Evolutionary conservation across 2,113 vertebrate species (phyloP).

Genomic region (Pardalotus punctatus): DNA sequence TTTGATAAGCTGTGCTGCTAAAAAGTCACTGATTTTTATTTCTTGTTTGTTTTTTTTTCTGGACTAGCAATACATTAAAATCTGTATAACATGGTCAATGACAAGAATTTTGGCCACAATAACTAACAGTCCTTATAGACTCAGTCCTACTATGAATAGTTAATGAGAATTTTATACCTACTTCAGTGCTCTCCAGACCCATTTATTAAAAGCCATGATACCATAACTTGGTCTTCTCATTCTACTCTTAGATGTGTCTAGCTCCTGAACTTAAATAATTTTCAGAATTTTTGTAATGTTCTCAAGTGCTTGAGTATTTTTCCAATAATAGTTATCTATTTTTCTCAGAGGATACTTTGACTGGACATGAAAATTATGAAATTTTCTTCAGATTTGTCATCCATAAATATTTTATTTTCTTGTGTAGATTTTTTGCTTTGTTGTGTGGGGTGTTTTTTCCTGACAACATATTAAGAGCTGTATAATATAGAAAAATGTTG

Average conservation of each 20-base stretch:
- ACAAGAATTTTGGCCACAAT: neutral
- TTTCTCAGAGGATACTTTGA: neutral
- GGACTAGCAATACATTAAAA: neutral
- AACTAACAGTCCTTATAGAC: neutral
- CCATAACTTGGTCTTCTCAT: neutral
- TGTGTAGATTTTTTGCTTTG: neutral
- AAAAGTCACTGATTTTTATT: neutral
- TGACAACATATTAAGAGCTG: fast-evolving
- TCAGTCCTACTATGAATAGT: neutral
- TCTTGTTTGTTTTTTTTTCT: neutral
- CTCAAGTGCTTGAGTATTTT: neutral
- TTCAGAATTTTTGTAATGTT: neutral
- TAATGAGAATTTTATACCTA: neutral
- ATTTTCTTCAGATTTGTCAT: neutral
- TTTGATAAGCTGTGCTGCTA: neutral
- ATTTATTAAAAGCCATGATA: neutral
- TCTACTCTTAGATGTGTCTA: neutral
- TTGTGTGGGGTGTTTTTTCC: neutral
- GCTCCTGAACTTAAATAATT: neutral
- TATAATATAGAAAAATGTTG: neutral
- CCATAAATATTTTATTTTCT: neutral
- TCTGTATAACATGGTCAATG: neutral
- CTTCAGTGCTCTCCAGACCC: neutral
- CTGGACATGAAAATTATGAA: neutral
- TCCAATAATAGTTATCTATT: neutral